phyloP scores from a whole-genome alignment of 2,888 invertebrate species.

The Pseudococcus viburni region DNA sequence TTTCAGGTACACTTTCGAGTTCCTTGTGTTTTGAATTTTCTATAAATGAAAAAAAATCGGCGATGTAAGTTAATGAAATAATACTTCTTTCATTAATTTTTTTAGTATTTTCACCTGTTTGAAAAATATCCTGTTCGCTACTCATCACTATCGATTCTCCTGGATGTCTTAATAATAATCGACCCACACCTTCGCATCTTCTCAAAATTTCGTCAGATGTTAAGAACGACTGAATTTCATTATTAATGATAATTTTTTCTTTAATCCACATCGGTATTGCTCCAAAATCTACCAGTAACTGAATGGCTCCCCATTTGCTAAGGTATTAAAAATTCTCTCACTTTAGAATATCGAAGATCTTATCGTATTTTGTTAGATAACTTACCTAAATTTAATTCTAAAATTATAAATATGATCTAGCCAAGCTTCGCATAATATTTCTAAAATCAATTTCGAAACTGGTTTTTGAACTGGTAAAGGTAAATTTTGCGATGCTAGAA shows the following conservation, averaged over 20 bases:
- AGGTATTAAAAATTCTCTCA: not conserved
- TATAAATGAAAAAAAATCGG: not conserved
- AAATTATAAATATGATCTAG: slow-evolving; percentile 87
- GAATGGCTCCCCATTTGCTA: slow-evolving; percentile 82
- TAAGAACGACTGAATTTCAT: slow-evolving; percentile 71
- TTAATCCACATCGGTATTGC: slow-evolving; percentile 84
- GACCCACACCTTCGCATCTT: slow-evolving; percentile 89
- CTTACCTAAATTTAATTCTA: slow-evolving; percentile 82
- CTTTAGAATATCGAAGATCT: not conserved
- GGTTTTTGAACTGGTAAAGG: slow-evolving; percentile 74
- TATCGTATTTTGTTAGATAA: not conserved
- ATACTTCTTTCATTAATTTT: not conserved
- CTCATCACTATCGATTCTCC: slow-evolving; percentile 87
- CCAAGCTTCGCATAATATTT: slow-evolving; percentile 90
- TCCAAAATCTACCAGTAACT: slow-evolving; percentile 86
- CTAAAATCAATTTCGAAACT: slow-evolving; percentile 83
- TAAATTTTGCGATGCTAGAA: slow-evolving; percentile 79
- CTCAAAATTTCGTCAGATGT: slow-evolving; percentile 75
- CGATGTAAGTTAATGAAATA: not conserved
- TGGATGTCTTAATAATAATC: slow-evolving; percentile 83
- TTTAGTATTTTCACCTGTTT: not conserved
- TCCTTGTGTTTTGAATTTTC: slow-evolving; percentile 72
- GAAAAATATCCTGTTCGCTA: slow-evolving; percentile 71
- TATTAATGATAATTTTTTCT: slow-evolving; percentile 70
- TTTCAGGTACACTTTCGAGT: slow-evolving; percentile 71